Evolutionary conservation across 2,797 vertebrate genomes (phyloP).

Genomic region (Sardinella longiceps): DNA sequence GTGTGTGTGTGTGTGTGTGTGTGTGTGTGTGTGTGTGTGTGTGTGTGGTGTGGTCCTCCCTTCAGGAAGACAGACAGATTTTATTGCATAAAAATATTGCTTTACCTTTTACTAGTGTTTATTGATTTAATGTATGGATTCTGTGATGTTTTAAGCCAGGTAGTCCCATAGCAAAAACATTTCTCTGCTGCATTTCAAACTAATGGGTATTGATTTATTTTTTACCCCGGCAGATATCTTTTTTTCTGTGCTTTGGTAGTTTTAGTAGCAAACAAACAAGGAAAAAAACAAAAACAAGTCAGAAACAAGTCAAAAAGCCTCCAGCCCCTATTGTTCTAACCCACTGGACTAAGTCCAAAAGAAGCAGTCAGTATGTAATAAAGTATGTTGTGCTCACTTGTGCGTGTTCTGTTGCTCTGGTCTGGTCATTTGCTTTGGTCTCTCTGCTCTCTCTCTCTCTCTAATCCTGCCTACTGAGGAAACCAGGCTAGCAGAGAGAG

Average conservation of each 20-base stretch:
- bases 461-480: slow-evolving; percentile 1
- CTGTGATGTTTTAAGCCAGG: background rate
- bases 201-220: background rate
- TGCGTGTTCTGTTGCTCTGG: background rate
- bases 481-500: background rate
- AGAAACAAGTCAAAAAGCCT: background rate
- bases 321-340: background rate
- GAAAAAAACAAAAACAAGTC: background rate
- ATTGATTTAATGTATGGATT: background rate
- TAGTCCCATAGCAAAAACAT: background rate
- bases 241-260: background rate
- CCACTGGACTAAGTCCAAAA: background rate
- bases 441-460: background rate
- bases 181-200: background rate
- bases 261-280: no score
- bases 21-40: no score
- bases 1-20: no score
- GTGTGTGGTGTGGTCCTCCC: no score
- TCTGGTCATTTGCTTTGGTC: background rate
- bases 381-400: background rate
- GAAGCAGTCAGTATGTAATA: background rate
- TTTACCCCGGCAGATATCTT: background rate
- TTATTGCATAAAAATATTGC: no score
- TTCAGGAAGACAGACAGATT: no score
- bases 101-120: background rate